Conservation (phyloP, 2,888 invertebrate species). For the Cyclophora punctaria region DNA sequence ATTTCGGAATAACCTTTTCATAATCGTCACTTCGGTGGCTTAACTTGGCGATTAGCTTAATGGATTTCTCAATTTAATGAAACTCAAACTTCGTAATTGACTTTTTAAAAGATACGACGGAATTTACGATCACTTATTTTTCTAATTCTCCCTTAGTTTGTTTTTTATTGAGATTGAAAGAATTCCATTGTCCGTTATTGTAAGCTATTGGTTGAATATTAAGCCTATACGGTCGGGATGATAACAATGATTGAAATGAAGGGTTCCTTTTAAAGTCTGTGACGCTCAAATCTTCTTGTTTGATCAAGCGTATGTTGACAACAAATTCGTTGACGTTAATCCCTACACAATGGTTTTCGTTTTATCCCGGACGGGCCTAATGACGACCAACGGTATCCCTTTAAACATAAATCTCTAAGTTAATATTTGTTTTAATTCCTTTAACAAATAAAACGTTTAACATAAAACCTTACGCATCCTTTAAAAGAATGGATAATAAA, state of each 20-base stretch:
- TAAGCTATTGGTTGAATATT: slow-evolving; percentile 39
- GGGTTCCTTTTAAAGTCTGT: slow-evolving; percentile 44
- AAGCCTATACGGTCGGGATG: slow-evolving; percentile 43
- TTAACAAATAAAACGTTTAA: slow-evolving; percentile 30
- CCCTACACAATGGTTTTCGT: slow-evolving; percentile 65
- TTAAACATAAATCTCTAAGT: slow-evolving; percentile 48
- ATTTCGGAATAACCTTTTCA: slow-evolving; percentile 64
- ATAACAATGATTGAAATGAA: slow-evolving; percentile 48
- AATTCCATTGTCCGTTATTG: slow-evolving; percentile 34
- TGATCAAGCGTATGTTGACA: slow-evolving; percentile 72
- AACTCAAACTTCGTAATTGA: slow-evolving; percentile 59
- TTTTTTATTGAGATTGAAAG: slow-evolving; percentile 24
- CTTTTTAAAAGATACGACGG: slow-evolving; percentile 56
- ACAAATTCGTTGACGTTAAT: slow-evolving; percentile 73
- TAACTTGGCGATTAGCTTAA: slow-evolving; percentile 64
- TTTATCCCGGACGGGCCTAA: slow-evolving; percentile 48
- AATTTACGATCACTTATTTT: slow-evolving; percentile 46
- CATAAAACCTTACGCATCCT: background rate
- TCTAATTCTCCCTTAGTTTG: slow-evolving; percentile 22
- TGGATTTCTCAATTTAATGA: slow-evolving; percentile 68
- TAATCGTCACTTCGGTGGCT: slow-evolving; percentile 63
- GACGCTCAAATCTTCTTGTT: slow-evolving; percentile 64
- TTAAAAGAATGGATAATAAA: too few species aligned
- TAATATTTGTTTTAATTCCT: slow-evolving; percentile 56
- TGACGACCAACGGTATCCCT: slow-evolving; percentile 50